A percentile compares a stretch with the other conserved stretches of the same genome.
Conservation (phyloP, 2,797 vertebrate genomes). For the Hypotaenidia okinawae region DNA sequence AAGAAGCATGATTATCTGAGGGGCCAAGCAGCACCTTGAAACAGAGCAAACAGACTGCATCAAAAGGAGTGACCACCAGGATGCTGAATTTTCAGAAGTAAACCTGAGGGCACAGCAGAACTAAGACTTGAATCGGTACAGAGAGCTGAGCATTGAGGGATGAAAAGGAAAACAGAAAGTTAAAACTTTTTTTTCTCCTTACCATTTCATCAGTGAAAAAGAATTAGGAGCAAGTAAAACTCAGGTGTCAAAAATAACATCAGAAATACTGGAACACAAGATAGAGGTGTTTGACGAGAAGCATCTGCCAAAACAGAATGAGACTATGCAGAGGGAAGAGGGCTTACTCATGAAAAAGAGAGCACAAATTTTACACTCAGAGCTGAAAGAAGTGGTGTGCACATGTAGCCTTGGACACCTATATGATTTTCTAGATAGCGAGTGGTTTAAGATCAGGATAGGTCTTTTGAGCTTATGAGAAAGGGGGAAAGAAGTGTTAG, state of each 20-base stretch:
- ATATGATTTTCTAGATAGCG: background rate
- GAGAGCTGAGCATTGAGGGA: background rate
- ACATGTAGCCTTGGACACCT: background rate
- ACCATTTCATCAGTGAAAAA: slow-evolving; percentile 44
- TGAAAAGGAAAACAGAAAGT: slow-evolving; percentile 49
- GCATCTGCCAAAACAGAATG: background rate
- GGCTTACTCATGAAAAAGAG: background rate
- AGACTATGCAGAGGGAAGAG: background rate
- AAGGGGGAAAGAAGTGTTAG: background rate
- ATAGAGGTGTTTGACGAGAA: background rate
- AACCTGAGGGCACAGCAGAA: slow-evolving; percentile 35
- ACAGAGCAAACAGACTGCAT: slow-evolving; percentile 43
- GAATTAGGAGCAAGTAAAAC: slow-evolving; percentile 42
- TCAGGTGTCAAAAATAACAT: slow-evolving; percentile 40
- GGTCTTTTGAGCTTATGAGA: background rate
- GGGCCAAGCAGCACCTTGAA: slow-evolving; percentile 48
- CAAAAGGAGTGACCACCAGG: slow-evolving; percentile 51
- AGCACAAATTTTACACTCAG: background rate
- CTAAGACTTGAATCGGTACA: background rate
- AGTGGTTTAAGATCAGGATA: background rate
- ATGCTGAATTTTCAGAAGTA: slow-evolving; percentile 53
- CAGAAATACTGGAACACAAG: background rate
- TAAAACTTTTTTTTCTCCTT: slow-evolving; percentile 5
- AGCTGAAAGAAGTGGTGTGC: background rate
- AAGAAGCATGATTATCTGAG: slow-evolving; percentile 4